These are phyloP conservation scores for Formicarius rufipectus DNA, from an alignment of 2,113 vertebrate genomes.

Conservation along the genomic window DNA sequence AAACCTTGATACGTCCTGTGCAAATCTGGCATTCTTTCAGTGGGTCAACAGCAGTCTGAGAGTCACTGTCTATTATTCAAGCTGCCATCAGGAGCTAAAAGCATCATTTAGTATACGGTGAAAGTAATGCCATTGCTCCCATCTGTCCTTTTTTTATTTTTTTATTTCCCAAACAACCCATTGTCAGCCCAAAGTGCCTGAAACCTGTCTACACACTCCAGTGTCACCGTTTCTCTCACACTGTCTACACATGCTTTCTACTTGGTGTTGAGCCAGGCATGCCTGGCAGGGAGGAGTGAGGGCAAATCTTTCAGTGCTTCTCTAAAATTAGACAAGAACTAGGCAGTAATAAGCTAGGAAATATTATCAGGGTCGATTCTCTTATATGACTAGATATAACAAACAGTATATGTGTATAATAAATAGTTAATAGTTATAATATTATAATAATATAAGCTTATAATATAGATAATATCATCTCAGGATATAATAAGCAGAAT, in stretches of 20 bases:
- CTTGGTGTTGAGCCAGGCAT: background rate
- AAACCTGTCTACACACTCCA: background rate
- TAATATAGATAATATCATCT: background rate
- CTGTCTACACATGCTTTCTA: background rate
- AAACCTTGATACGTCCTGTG: background rate
- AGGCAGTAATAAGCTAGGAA: background rate
- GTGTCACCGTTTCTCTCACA: background rate
- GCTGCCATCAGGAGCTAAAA: background rate
- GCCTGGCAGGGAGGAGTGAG: background rate
- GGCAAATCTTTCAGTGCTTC: background rate
- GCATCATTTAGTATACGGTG: background rate
- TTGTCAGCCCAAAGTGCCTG: background rate
- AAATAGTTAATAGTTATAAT: background rate
- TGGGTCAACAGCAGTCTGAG: background rate
- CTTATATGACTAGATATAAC: background rate
- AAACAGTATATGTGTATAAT: background rate
- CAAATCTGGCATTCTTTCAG: background rate
- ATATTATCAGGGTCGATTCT: background rate
- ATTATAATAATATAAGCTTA: background rate
- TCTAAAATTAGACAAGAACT: background rate
- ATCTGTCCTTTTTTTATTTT: too few species aligned
- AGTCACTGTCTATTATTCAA: background rate
- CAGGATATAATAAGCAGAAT: background rate
- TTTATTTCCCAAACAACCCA: background rate
- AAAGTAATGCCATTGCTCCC: background rate